Conservation (phyloP, 2,113 vertebrate species). For the Tenebrosternarchus preto region DNA sequence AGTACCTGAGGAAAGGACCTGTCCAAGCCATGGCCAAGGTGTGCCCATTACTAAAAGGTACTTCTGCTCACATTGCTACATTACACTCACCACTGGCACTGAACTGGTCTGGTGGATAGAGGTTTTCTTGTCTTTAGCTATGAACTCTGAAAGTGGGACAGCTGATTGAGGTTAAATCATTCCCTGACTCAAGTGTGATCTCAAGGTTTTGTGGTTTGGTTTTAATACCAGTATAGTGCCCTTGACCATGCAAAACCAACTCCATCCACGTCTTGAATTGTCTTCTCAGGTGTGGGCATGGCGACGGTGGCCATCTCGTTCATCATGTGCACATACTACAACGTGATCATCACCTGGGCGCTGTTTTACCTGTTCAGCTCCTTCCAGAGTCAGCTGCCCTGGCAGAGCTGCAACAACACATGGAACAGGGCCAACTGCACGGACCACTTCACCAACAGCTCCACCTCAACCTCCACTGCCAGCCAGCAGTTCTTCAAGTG, state of each 20-base stretch:
- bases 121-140: no score
- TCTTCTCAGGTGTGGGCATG: conserved; percentile 71
- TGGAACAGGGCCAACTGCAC: conserved; percentile 76
- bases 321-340: conserved; percentile 79
- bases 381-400: conserved; percentile 71
- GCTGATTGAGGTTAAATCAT: no score
- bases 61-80: neutral
- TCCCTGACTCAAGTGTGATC: no score
- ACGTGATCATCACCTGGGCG: conserved; percentile 75
- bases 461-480: conserved; percentile 66
- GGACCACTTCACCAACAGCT: conserved; percentile 58
- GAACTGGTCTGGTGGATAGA: no score
- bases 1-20: conserved; percentile 72
- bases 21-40: conserved; percentile 69
- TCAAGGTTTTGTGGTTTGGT: no score
- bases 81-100: no score
- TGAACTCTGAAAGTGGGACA: no score
- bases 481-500: conserved; percentile 80
- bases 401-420: conserved; percentile 77
- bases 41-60: conserved; percentile 78
- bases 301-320: conserved; percentile 78
- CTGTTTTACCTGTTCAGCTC: conserved; percentile 79
- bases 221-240: no score
- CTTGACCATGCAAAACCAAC: neutral
- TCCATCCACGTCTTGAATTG: neutral